Conservation (phyloP, 2,888 invertebrate species). For the Ormyrus thymus region DNA sequence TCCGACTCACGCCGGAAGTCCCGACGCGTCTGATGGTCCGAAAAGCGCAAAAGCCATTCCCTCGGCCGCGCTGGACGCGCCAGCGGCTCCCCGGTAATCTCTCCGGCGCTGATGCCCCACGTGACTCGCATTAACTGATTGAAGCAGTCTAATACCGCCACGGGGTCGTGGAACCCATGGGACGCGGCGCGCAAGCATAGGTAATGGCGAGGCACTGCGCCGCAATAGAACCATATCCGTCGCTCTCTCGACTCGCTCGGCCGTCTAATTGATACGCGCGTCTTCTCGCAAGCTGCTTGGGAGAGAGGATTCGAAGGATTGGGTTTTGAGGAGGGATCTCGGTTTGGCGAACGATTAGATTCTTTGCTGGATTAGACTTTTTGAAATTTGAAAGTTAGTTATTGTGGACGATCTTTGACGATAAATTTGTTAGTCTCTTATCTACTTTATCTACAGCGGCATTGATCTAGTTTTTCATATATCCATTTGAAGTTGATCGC, state of each 20-base stretch:
- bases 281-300: background rate
- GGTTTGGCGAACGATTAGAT: no score
- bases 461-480: no score
- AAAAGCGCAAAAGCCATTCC: constrained; percentile 61
- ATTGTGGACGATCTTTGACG: no score
- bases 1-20: constrained; percentile 1
- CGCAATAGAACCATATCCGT: constrained; percentile 13
- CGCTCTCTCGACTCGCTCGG: background rate
- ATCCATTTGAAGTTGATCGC: no score
- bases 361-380: no score
- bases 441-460: no score
- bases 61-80: constrained; percentile 60
- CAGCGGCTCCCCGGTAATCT: constrained; percentile 56
- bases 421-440: no score
- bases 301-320: background rate
- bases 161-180: constrained; percentile 69
- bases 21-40: background rate
- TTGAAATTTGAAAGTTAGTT: no score
- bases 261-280: background rate
- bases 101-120: constrained; percentile 59
- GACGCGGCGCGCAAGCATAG: constrained; percentile 53
- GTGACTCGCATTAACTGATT: constrained; percentile 69
- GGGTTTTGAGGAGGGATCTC: no score
- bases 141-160: constrained; percentile 63
- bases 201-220: background rate